Evolutionary conservation across 2,888 invertebrate genomes (phyloP), one percentile per base, ranked within the genome.

Genomic region (Pelosia muscerda): DNA sequence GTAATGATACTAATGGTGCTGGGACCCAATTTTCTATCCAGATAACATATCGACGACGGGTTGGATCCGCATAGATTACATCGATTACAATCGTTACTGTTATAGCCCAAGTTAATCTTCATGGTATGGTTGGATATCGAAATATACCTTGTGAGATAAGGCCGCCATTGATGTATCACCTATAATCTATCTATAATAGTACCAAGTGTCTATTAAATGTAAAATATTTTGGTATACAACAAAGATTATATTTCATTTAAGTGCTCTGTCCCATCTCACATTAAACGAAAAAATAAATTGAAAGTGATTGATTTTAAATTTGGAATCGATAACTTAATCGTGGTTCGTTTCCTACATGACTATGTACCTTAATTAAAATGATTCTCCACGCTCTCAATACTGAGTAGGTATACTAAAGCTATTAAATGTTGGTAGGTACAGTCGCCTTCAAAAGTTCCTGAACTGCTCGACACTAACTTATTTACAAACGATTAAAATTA

Each of bases 321-420:
- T 25, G 25, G 11, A 55, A 22, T 23, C 25, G 54, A 55, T 55
- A 55, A 55, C 23, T 23, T 23, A 55, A 55, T 55, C 54, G 23
- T 11, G 25, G 1, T 13, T 55, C 54, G 54, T 55, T 55, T 55
- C 49, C 28, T 26, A 15, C 28, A 57, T 19, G 26, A 28, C n/a
- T 64, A 22, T 11, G 26, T 25, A 38, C 38, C 34, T 61, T 49
- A 34, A 60, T 49, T 66, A 57, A 57, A 61, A 57, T 23, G 19
- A 56, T 49, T 34, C 31, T 56, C 31, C 49, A 28, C 56, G 34
- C 49, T 49, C 62, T 49, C 57, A 57, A 57, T 67, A 67, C 22
- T 6, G 25, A 42, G 28, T 23, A 25, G 11, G 54, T 28, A 49
- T 42, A 26, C 26, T n/a, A 26, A 59, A 65, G 25, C 54, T 25